Conservation (phyloP, 2,113 vertebrate genomes). For the Galemys pyrenaicus region DNA sequence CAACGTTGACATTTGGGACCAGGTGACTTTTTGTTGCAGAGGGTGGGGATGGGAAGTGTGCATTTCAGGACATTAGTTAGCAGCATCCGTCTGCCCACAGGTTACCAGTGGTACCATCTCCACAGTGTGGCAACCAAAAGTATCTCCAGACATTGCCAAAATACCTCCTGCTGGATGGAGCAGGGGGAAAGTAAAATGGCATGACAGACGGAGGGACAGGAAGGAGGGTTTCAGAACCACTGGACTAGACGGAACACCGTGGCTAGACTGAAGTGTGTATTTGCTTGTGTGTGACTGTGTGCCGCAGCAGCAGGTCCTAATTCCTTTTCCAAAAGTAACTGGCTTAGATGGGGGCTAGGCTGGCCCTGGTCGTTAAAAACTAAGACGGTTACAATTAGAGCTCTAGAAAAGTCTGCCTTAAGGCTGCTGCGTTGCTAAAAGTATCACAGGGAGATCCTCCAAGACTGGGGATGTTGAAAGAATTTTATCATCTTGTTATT, state of each 20-base stretch:
- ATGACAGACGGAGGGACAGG: neutral
- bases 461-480: constrained; percentile 54
- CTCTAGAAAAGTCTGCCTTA: constrained; percentile 36
- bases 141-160: neutral
- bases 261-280: neutral
- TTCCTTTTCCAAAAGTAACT: constrained; percentile 2
- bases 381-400: constrained; percentile 39
- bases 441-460: constrained; percentile 44
- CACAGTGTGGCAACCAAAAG: neutral
- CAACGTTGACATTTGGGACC: neutral
- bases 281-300: neutral
- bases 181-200: neutral
- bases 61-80: neutral
- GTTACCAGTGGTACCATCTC: neutral
- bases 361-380: constrained; percentile 9
- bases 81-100: neutral
- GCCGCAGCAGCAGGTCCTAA: neutral
- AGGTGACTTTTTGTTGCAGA: neutral
- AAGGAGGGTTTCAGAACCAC: neutral
- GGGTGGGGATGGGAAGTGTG: no score
- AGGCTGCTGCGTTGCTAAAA: constrained; percentile 46
- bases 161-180: neutral
- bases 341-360: neutral
- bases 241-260: neutral
- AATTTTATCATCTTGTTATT: constrained; percentile 64